Base-by-base conservation (phyloP, 2,797 vertebrate genomes). In the Pseudochaenichthys georgianus region DNA sequence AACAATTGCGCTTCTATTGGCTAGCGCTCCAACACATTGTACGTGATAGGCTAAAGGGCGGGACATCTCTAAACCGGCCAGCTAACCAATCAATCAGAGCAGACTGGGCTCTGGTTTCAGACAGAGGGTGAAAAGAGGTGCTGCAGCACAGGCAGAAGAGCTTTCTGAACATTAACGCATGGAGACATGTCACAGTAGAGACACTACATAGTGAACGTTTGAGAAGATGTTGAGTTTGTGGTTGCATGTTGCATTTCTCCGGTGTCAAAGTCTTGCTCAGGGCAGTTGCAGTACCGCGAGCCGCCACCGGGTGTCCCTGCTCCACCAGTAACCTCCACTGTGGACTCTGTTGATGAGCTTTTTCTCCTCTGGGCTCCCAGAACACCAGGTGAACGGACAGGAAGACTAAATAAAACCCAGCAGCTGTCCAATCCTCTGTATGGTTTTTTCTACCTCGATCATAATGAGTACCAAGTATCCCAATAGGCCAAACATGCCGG, bases 241-340 rank as follows among this genome's bases (percentile, higher is more conserved):
- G 4, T 28, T 28, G 28, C 28, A 28, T 28, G 28, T 28, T 28
- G 28, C 28, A 45, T 19, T 17, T 11, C 50, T 53, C 70, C 45
- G 23, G 17, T 13, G 46, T 54, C 52, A 65, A 13, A 31, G 34
- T 67, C 9, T 8, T 5, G 55, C 65, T 17, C 46, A 55, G 68
- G 50, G 41, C 19, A n/a, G 21, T 0, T 70, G 82, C 75, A 90
- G 80, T 90, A 81, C 84, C 10, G 5, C 2, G 0, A 45, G 64
- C 58, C 76, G 50, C 88, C 94, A 84, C 80, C 64, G 51, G 89
- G 90, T 91, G 94, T 92, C 94, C 77, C 94, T 94, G 87, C 90
- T 92, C 76, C 83, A 92, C 90, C 89, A 91, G 59, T 80, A 88
- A 92, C 90, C 66, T 78, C 72, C 45, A 21, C 31, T 64, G 48